phyloP scores from a whole-genome alignment of 2,797 vertebrate genomes.

The Crax fasciolata region DNA sequence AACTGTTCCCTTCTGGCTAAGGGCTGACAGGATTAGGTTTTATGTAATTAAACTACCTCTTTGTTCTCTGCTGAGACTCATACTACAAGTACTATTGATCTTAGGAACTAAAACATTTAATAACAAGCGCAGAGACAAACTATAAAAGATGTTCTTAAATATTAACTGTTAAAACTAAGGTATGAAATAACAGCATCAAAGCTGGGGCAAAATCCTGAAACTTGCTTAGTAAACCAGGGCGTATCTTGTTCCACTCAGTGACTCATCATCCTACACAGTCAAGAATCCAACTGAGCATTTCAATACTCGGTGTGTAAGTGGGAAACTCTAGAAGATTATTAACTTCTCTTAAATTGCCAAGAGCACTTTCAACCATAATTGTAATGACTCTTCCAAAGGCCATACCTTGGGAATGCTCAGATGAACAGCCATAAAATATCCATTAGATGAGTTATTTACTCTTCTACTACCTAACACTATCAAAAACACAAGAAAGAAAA shows the following conservation, averaged over 20 bases:
- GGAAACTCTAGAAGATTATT: constrained; percentile 6
- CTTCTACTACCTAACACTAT: neutral
- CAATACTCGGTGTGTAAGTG: neutral
- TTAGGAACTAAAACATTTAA: neutral
- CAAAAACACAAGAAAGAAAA: neutral
- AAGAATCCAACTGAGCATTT: neutral
- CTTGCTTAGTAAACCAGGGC: neutral
- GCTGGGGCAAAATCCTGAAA: neutral
- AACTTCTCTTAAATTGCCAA: neutral
- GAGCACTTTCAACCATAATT: neutral
- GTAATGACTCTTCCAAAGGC: neutral
- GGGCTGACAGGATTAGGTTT: neutral
- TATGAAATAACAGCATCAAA: neutral
- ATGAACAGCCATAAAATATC: neutral
- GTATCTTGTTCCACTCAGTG: neutral
- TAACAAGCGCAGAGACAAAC: neutral
- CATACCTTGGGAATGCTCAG: neutral
- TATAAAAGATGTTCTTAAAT: neutral
- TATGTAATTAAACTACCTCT: neutral
- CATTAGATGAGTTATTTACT: neutral
- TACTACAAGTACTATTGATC: neutral
- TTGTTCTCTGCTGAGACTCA: neutral
- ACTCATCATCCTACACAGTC: neutral
- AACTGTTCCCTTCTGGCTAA: neutral
- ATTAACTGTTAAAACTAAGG: neutral